Evolutionary conservation across 1,140 invertebrate genomes (phyloP), one percentile per base, ranked within the genome.

Genomic region (Pseudomyrmex concolor): DNA sequence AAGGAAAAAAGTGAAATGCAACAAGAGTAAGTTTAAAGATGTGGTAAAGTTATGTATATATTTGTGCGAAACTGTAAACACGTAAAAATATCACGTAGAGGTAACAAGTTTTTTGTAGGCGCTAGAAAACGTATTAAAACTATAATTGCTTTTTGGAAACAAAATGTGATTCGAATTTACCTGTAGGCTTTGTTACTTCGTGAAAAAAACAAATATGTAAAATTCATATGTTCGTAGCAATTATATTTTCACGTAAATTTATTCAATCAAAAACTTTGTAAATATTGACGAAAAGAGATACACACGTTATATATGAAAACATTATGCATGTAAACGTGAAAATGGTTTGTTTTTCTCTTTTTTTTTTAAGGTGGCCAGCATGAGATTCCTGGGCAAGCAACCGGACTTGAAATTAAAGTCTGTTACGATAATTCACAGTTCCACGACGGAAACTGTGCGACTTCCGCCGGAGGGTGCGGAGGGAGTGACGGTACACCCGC

Each of bases 381-480:
- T 96, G 87, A 96, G 96, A 88, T 95, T 97, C 86, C 95, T 97
- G 86, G 96, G 97, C 87, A 97, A 97, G 86, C 95, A 95, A 59
- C 96, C 96, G 88, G 96, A 97, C 91, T 95, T 96, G 92, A 97
- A 97, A 93, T 95, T 97, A 90, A 97, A 97, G 93, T 96, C 96
- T 13, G 96, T 97, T 81, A 97, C 97, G 84, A 97, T 97, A 94
- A 97, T 97, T 88, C 97, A 97, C 95, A 97, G 96, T 91, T 97
- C 97, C 84, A 97, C 97, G 80, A 97, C 97, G 59, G 97, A 97
- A 94, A 97, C 97, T 63, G 97, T 97, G 83, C 96, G 97, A 7
- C 93, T 97, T 83, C 97, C 97, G 1, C 96, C 97, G 83, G 96
- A 96, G 83, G 95, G 95, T 74, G 95, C 96, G 87, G 96, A 96